phyloP scores from a whole-genome alignment of 2,113 vertebrate species.

The Epinephelus cyanopodus region DNA sequence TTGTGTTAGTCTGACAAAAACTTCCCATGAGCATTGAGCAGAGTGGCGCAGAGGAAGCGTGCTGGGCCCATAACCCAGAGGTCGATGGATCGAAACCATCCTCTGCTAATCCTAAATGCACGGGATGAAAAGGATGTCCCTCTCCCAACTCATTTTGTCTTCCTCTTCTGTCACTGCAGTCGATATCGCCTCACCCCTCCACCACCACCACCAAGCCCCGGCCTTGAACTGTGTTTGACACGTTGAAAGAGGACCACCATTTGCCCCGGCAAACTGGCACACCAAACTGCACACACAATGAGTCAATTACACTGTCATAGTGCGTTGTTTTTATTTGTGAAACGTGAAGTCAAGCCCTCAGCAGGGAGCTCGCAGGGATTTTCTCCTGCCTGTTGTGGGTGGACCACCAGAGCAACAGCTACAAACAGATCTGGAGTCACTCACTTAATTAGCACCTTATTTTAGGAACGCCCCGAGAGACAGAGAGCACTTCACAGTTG shows the following conservation, averaged over 20 bases:
- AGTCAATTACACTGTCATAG: slow-evolving; percentile 61
- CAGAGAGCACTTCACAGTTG: neutral
- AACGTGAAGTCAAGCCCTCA: slow-evolving; percentile 6
- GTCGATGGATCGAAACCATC: slow-evolving; percentile 90
- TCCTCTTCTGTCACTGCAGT: too few species aligned
- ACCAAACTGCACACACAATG: slow-evolving; percentile 39
- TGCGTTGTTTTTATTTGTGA: slow-evolving; percentile 71
- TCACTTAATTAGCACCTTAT: slow-evolving; percentile 20
- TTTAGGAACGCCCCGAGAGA: slow-evolving; percentile 1
- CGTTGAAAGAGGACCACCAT: neutral
- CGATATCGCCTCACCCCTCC: too few species aligned
- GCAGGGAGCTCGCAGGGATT: slow-evolving; percentile 42
- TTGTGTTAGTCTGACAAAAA: too few species aligned
- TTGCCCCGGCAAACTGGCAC: slow-evolving; percentile 7
- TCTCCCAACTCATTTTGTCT: neutral
- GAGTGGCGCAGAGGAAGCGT: slow-evolving; percentile 90
- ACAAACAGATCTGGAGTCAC: neutral
- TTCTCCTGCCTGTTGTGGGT: slow-evolving; percentile 44
- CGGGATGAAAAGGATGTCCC: too few species aligned
- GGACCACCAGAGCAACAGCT: slow-evolving; percentile 53
- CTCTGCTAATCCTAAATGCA: slow-evolving; percentile 76
- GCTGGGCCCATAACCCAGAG: slow-evolving; percentile 90
- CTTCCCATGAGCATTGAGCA: slow-evolving; percentile 56
- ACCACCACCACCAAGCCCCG: too few species aligned
- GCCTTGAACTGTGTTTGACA: slow-evolving; percentile 10